These are phyloP conservation scores for Temnothorax curvispinosus DNA, from an alignment of 1,140 invertebrate genomes.

Conservation along the genomic window DNA sequence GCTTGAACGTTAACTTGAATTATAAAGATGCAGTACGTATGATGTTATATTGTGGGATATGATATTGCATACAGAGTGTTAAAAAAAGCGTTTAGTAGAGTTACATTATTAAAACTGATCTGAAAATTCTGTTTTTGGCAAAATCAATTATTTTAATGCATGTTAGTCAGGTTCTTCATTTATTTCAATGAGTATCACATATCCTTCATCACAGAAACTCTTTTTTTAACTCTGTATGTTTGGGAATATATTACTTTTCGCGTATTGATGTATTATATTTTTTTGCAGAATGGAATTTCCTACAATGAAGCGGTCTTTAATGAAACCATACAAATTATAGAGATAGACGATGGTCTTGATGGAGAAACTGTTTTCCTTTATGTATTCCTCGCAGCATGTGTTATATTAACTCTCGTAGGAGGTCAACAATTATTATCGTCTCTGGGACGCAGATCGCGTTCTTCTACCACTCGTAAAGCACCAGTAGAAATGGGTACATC, in stretches of 20 bases:
- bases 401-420: slow-evolving; percentile 94
- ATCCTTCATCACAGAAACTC: background rate
- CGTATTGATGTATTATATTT: slow-evolving; percentile 1
- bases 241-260: background rate
- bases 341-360: slow-evolving; percentile 98
- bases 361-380: slow-evolving; percentile 99
- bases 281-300: slow-evolving; percentile 88
- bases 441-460: slow-evolving; percentile 88
- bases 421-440: slow-evolving; percentile 96
- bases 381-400: slow-evolving; percentile 95
- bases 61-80: too few species aligned
- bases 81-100: too few species aligned
- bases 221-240: slow-evolving; percentile 26
- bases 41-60: too few species aligned
- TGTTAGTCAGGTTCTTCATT: background rate
- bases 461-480: slow-evolving; percentile 87
- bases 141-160: too few species aligned
- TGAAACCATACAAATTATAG: slow-evolving; percentile 98
- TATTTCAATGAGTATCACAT: background rate
- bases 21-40: slow-evolving; percentile 94
- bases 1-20: slow-evolving; percentile 96
- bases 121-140: too few species aligned
- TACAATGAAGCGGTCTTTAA: slow-evolving; percentile 98
- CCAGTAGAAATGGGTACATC: slow-evolving; percentile 92
- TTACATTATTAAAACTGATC: too few species aligned